Conservation (phyloP, 2,113 vertebrate genomes). For the Piprites chloris region DNA sequence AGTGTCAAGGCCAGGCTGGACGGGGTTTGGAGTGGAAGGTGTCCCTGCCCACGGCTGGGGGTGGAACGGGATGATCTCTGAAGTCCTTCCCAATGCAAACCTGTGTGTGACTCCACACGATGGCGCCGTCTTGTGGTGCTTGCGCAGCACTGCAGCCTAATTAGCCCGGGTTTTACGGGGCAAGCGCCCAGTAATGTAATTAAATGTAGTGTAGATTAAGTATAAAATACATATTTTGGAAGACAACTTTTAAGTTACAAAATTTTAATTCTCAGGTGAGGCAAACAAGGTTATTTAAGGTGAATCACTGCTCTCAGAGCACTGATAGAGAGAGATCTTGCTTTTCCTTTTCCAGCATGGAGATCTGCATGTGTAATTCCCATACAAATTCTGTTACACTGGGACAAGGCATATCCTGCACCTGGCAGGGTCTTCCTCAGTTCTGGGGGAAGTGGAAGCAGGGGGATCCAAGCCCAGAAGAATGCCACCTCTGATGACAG, state of each 20-base stretch:
- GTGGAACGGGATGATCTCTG: neutral
- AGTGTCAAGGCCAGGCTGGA: neutral
- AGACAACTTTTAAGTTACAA: neutral
- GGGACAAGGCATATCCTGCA: neutral
- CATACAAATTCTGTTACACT: rapidly evolving
- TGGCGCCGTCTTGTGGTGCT: neutral
- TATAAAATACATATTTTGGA: neutral
- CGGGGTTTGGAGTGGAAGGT: neutral
- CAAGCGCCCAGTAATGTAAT: too few relatives aligned
- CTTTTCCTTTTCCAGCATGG: neutral
- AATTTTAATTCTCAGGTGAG: neutral
- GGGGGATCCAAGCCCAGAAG: neutral
- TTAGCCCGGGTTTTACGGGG: rapidly evolving
- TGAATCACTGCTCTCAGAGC: neutral
- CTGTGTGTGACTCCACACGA: too few relatives aligned
- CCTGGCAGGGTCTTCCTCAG: too few relatives aligned
- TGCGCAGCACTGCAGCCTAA: neutral
- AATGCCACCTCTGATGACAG: neutral
- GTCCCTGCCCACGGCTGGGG: neutral
- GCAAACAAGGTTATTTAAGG: neutral
- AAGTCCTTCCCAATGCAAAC: neutral
- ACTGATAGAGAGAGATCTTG: neutral
- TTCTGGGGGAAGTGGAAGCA: neutral
- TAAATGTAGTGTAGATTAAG: too few relatives aligned
- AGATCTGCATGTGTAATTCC: rapidly evolving